Evolutionary conservation across 2,113 vertebrate genomes (phyloP).

Genomic region (Aphyosemion australe): DNA sequence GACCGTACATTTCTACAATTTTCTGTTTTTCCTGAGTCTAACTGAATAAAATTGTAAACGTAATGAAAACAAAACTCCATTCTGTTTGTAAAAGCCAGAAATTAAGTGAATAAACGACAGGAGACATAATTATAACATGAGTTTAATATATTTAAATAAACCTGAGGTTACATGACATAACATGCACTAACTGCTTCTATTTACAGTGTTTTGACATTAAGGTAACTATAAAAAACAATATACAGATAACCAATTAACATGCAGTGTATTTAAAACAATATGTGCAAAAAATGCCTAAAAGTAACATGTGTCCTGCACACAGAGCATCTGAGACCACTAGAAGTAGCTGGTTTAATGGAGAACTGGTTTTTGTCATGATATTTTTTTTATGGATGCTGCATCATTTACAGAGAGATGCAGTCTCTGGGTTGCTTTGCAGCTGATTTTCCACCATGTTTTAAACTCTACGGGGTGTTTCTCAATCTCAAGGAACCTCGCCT

Average conservation of each 20-base stretch:
- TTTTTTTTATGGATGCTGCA: too few relatives aligned
- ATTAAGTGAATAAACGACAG: not conserved
- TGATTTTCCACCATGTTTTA: too few relatives aligned
- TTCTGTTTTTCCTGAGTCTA: too few relatives aligned
- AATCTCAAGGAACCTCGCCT: too few relatives aligned
- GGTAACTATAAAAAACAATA: conserved; percentile 16
- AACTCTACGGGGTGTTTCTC: too few relatives aligned
- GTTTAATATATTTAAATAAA: conserved; percentile 12
- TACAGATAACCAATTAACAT: conserved; percentile 18
- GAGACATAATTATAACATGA: not conserved
- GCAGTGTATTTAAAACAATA: conserved; percentile 3
- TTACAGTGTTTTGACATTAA: conserved; percentile 25
- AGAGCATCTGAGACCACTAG: not conserved
- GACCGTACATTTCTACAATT: too few relatives aligned
- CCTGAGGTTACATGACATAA: conserved; percentile 23
- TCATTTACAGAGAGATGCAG: too few relatives aligned
- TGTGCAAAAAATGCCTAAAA: conserved; percentile 54
- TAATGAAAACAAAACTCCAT: too few relatives aligned
- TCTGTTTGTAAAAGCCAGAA: not conserved
- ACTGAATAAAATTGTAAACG: too few relatives aligned
- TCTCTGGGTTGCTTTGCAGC: not conserved
- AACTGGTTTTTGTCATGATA: too few relatives aligned
- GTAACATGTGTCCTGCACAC: conserved; percentile 5
- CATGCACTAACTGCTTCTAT: conserved; percentile 4
- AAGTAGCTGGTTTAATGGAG: too few relatives aligned